phyloP scores from a whole-genome alignment of 2,113 vertebrate genomes.

The Paraplagusia blochii region DNA sequence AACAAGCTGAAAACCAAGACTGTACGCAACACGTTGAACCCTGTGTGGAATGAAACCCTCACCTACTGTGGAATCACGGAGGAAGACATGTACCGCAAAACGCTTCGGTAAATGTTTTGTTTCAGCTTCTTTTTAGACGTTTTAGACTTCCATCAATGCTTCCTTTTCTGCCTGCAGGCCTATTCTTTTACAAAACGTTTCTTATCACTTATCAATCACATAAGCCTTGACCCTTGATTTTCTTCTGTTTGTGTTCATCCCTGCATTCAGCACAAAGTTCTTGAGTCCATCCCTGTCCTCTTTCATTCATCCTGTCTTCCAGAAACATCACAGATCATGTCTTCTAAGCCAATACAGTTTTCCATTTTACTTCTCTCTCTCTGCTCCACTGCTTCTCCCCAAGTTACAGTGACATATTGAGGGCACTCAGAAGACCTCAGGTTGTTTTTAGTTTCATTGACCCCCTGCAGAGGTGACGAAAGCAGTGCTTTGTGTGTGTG shows the following conservation, averaged over 20 bases:
- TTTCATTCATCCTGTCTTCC: conserved; percentile 21
- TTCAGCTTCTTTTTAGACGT: conserved; percentile 28
- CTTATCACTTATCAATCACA: conserved; percentile 38
- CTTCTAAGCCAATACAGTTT: conserved; percentile 3
- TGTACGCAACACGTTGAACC: conserved; percentile 85
- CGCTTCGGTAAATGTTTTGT: conserved; percentile 77
- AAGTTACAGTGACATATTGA: conserved; percentile 72
- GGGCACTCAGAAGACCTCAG: conserved; percentile 62
- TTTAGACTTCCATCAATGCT: conserved; percentile 6
- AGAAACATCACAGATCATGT: conserved; percentile 34
- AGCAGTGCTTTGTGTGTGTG: conserved; percentile 54
- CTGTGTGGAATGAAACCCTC: conserved; percentile 86
- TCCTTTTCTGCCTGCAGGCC: conserved; percentile 2
- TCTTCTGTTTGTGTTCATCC: conserved; percentile 15
- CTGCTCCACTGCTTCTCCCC: conserved; percentile 28
- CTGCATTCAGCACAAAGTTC: conserved; percentile 19
- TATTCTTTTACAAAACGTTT: conserved; percentile 29
- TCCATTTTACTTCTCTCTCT: conserved; percentile 16
- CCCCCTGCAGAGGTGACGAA: conserved; percentile 66
- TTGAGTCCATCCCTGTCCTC: conserved; percentile 13
- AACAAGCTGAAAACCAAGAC: conserved; percentile 90
- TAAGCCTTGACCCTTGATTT: conserved; percentile 6
- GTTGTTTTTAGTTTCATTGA: conserved; percentile 73
- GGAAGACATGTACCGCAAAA: conserved; percentile 87
- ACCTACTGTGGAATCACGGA: conserved; percentile 85